phyloP scores from a whole-genome alignment of 2,797 vertebrate genomes.

The Mormyrus hasselquistii region DNA sequence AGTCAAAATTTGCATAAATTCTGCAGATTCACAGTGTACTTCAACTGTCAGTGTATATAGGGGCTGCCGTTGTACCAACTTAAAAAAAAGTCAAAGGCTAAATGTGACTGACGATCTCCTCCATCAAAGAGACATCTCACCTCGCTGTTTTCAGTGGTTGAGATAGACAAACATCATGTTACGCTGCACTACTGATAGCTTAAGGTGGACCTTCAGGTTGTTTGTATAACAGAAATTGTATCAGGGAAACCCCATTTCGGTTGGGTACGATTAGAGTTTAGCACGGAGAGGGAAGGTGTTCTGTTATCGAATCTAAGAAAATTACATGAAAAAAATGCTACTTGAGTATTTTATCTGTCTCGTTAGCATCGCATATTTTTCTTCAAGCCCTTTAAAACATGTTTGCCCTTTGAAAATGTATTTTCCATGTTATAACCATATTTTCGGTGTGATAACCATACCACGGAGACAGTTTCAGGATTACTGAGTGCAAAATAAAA shows the following conservation, averaged over 20 bases:
- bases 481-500: conserved; percentile 16
- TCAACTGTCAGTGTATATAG: neutral
- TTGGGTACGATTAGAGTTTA: neutral
- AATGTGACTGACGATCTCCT: neutral
- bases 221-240: neutral
- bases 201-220: neutral
- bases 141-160: neutral
- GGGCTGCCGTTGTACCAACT: neutral
- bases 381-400: neutral
- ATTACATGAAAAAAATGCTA: conserved; percentile 12
- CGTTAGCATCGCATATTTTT: neutral
- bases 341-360: neutral
- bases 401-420: neutral
- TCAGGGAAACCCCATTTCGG: neutral
- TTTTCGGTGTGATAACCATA: neutral
- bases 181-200: neutral
- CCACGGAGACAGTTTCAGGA: neutral
- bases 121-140: neutral
- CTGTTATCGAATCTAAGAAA: neutral
- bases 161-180: neutral
- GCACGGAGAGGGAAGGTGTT: neutral
- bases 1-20: neutral
- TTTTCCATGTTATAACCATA: neutral
- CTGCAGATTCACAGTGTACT: neutral
- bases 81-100: neutral